Evolutionary conservation across 2,113 vertebrate genomes (phyloP).

Genomic region (Blennius ocellaris): DNA sequence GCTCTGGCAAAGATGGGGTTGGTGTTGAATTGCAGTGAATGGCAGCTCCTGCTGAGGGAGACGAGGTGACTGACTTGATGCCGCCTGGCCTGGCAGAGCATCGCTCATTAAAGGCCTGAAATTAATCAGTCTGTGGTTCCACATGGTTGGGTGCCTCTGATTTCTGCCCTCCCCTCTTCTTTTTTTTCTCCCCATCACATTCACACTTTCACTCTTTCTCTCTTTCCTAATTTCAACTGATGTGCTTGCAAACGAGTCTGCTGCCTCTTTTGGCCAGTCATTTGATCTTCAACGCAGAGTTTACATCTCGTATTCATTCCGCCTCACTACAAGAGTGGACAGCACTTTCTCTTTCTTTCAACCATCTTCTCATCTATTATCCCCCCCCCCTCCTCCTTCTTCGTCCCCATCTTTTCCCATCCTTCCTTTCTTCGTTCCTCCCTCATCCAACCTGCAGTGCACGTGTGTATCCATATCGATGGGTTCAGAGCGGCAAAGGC

Average conservation of each 20-base stretch:
- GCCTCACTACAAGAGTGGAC: conserved; percentile 11
- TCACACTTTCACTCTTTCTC: conserved; percentile 23
- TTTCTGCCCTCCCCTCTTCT: conserved; percentile 20
- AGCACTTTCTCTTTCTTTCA: conserved; percentile 23
- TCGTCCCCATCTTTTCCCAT: conserved; percentile 41
- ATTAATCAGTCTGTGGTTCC: conserved; percentile 70
- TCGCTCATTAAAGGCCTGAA: conserved; percentile 69
- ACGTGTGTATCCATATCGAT: conserved; percentile 54
- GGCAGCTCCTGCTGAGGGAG: conserved; percentile 62
- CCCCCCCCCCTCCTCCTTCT: conserved; percentile 37
- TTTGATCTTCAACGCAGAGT: conserved; percentile 52
- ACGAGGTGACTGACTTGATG: conserved; percentile 55
- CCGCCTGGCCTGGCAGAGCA: conserved; percentile 56
- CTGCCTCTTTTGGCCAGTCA: conserved; percentile 33
- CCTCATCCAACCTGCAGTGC: conserved; percentile 40
- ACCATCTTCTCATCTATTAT: conserved; percentile 47
- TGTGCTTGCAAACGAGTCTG: conserved; percentile 53
- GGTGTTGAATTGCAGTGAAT: conserved; percentile 57
- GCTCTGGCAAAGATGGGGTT: conserved; percentile 29
- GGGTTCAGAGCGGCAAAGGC: conserved; percentile 48
- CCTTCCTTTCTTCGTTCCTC: conserved; percentile 3
- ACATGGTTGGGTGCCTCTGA: conserved; percentile 53
- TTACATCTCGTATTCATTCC: conserved; percentile 39
- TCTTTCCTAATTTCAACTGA: conserved; percentile 49
- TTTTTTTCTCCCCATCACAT: neutral